These are phyloP conservation scores for Ahaetulla prasina DNA, from an alignment of 2,113 vertebrate genomes.

Conservation along the genomic window DNA sequence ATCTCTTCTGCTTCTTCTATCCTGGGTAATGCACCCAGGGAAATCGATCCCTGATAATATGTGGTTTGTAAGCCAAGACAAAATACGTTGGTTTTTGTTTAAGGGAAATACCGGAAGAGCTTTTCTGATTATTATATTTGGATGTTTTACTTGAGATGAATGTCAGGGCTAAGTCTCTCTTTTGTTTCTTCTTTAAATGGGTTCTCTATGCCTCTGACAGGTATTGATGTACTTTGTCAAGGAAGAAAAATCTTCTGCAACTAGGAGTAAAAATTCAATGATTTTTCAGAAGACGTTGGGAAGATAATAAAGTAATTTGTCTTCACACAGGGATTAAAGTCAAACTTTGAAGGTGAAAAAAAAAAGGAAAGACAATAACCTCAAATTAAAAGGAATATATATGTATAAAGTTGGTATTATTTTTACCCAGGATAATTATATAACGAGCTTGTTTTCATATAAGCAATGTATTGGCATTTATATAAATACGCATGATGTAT, in stretches of 20 bases:
- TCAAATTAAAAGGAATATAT: slow-evolving; percentile 55
- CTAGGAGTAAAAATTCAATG: slow-evolving; percentile 49
- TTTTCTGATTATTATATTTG: slow-evolving; percentile 34
- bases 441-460: not conserved
- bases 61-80: not conserved
- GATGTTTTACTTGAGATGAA: slow-evolving; percentile 44
- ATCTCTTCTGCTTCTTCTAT: not conserved
- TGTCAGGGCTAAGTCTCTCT: slow-evolving; percentile 28
- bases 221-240: slow-evolving; percentile 65
- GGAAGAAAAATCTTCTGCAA: slow-evolving; percentile 58
- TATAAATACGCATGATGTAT: not conserved
- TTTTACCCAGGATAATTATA: not conserved
- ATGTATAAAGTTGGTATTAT: slow-evolving; percentile 25
- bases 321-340: slow-evolving; percentile 59
- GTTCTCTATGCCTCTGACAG: slow-evolving; percentile 57
- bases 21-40: not conserved
- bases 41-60: not conserved
- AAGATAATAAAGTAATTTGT: slow-evolving; percentile 68
- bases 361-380: not conserved
- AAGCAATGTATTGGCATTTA: not conserved
- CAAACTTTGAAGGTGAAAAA: slow-evolving; percentile 51
- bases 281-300: slow-evolving; percentile 55
- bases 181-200: slow-evolving; percentile 45
- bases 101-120: slow-evolving; percentile 11
- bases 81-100: not conserved